These are phyloP conservation scores for Phyllotis vaccarum DNA, from an alignment of 2,797 vertebrate genomes.

Conservation along the genomic window DNA sequence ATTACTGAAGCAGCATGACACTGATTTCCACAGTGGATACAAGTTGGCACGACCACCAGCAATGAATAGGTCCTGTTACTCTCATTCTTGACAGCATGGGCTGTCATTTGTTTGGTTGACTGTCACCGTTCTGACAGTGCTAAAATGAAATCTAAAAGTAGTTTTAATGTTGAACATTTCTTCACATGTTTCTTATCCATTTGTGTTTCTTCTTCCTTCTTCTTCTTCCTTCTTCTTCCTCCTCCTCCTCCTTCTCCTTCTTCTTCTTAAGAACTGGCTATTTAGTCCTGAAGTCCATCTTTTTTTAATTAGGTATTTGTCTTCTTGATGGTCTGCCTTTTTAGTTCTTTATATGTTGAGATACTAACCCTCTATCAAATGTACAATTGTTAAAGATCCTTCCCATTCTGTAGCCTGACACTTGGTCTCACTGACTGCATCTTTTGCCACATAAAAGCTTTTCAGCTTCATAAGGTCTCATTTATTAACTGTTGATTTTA, in stretches of 20 bases:
- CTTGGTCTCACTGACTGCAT: background rate
- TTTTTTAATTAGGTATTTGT: background rate
- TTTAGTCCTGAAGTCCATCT: background rate
- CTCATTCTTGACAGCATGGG: background rate
- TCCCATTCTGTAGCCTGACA: background rate
- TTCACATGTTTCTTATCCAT: background rate
- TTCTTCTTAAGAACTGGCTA: background rate
- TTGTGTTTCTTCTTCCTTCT: background rate
- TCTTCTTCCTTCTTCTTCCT: no score
- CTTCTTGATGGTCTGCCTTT: background rate
- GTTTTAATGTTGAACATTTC: background rate
- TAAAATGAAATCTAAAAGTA: background rate
- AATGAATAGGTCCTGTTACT: background rate
- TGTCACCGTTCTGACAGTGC: background rate
- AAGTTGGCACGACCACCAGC: background rate
- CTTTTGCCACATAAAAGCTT: background rate
- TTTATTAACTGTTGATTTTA: background rate
- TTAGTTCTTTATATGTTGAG: background rate
- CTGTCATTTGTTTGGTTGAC: background rate
- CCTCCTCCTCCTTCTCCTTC: background rate
- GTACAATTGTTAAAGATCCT: background rate
- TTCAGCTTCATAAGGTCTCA: background rate
- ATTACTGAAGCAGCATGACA: background rate
- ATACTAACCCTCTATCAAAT: background rate
- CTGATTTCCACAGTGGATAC: background rate